Evolutionary conservation across 2,113 vertebrate species (phyloP), one percentile per base, ranked within the genome.

Genomic region (Campylorhamphus procurvoides): DNA sequence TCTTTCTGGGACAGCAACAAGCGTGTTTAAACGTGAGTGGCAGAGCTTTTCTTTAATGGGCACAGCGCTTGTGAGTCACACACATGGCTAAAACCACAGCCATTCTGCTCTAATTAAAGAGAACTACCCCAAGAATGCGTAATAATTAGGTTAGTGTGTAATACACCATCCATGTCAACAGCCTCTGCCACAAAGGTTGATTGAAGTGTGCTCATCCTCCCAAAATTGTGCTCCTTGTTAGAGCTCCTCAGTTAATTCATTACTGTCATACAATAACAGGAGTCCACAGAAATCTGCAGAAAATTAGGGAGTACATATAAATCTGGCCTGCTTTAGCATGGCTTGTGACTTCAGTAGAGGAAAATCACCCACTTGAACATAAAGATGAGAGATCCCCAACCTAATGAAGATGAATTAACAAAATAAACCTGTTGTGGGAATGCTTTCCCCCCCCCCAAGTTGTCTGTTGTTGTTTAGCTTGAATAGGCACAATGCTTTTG

Each of bases 71-170:
- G 40, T 89, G 93, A 95, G 91, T 96, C 90, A 91, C 81, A 94
- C 83, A 42, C 56, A 52, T 71, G 86, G 81, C 84, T 84, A 33
- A 88, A 95, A 66, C 72, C 93, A 71, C 91, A 94, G 59, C 39
- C 96, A 96, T 83, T 74, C 89, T 95, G 85, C 96, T 97, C 92
- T 86, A 95, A 87, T 96, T 97, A 94, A 89, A 96, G 97, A 96
- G 93, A 95, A 35, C 92, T 94, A 80, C 89, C 46, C 80, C 81
- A 95, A 85, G 96, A 97, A 97, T 94, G 97, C 22, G 11, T 82
- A 87, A 71, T 95, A 96, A 97, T 96, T 80, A 93, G 85, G 95
- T 96, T 89, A 86, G 52, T 7, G 52, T 87, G 74, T 67, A 92
- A 84, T 37, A 79, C 62, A 90, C 87, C 90, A 46, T 56, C 82